Conservation (phyloP, 2,888 invertebrate genomes). For the Cordilura impudica region DNA sequence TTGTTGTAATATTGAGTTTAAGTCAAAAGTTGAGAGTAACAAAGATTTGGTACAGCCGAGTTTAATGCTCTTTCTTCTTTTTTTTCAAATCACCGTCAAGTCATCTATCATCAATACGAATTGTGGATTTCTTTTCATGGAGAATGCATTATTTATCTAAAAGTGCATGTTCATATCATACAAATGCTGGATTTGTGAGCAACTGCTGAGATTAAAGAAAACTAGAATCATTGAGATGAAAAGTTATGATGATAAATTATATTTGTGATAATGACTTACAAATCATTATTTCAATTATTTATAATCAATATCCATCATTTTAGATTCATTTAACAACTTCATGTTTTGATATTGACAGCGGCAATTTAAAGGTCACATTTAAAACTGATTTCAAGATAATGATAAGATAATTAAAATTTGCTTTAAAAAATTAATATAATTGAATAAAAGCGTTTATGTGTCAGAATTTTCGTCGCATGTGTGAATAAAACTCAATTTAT, state of each 20-base stretch:
- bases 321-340: background rate
- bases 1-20: too few relatives aligned
- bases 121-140: slow-evolving; percentile 35
- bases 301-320: background rate
- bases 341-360: slow-evolving; percentile 71
- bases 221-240: background rate
- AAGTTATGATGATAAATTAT: slow-evolving; percentile 12
- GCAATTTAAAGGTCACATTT: slow-evolving; percentile 67
- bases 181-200: slow-evolving; percentile 39
- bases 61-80: too few relatives aligned
- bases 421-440: slow-evolving; percentile 36
- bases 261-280: background rate
- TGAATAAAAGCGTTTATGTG: slow-evolving; percentile 38
- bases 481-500: slow-evolving; percentile 20
- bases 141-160: slow-evolving; percentile 10
- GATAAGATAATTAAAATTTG: slow-evolving; percentile 62
- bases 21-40: too few relatives aligned
- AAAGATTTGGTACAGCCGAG: too few relatives aligned
- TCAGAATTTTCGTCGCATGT: slow-evolving; percentile 3
- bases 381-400: slow-evolving; percentile 51
- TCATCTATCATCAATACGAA: slow-evolving; percentile 57
- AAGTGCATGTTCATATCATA: background rate
- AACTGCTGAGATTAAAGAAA: slow-evolving; percentile 29
- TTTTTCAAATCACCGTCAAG: slow-evolving; percentile 50
- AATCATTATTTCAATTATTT: background rate